Base-by-base conservation (phyloP, 2,113 vertebrate species). In the Odontophorus gujanensis region DNA sequence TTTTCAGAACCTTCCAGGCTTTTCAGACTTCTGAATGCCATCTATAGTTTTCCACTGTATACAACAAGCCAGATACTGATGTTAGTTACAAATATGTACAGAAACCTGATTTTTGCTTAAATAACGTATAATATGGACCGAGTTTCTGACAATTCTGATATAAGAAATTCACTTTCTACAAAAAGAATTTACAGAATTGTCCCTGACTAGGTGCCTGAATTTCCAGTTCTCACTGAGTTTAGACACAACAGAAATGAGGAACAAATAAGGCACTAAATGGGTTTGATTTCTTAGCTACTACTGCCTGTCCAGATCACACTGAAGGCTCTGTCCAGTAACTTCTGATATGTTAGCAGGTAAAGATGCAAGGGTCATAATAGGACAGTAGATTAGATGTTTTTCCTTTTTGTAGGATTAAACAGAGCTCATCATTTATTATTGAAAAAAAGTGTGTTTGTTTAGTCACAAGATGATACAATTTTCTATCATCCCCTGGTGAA, bases 1-100 rank as follows among this genome's bases (percentile, higher is more conserved):
- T 92, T 73, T 79, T 62, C 13, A 84, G 79, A 95, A 71, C 59
- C 11, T 89, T 73, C 45, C 9, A 81, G 51, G 43, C 62, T 89
- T 85, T 93, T 66, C 75, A 82, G 59, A n/a, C 9, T 61, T 81
- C 65, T 65, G 32, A 57, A 40, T 36, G 21, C 32, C 11, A 72
- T 11, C 47, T 36, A 32, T 36, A 34, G 8, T 61, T 87, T n/a
- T 4, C 17, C 15, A n/a, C 73, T 32, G 62, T 5, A 40, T 11
- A 28, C 24, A 55, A 28, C 24, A 50, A 75, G 32, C 16, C 66
- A 51, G 38, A 43, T 6, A 32, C 1, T 34, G 20, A 12, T 51
- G 55, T 26, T 62, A 61, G 13, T 45, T 78, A 71, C 11, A 42
- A 2, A 45, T 2, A 30, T 1, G 13, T 9, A 63, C 4, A 85